A percentile compares a stretch with the other conserved stretches of the same genome.
Conservation (phyloP, 2,113 vertebrate genomes). For the Hypocryptadius cinnamomeus region DNA sequence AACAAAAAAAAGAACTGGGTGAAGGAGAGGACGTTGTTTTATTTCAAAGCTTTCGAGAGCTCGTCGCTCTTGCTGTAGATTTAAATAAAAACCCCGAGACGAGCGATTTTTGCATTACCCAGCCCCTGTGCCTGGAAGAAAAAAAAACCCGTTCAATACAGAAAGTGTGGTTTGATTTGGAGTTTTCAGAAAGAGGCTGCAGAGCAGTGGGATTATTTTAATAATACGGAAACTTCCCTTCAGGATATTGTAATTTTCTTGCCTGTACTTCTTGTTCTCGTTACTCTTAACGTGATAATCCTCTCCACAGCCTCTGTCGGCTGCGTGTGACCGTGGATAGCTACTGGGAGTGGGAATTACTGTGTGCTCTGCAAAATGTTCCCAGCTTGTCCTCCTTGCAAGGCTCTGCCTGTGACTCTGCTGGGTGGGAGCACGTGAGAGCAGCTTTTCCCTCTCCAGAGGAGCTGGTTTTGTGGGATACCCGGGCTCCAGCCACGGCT, state of each 20-base stretch:
- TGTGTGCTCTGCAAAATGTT: background rate
- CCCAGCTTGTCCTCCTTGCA: background rate
- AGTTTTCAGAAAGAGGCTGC: background rate
- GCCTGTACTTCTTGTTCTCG: slow-evolving; percentile 26
- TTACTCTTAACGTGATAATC: background rate
- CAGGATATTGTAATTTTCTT: slow-evolving; percentile 34
- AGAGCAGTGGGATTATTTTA: slow-evolving; percentile 18
- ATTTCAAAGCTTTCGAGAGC: background rate
- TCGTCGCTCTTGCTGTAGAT: background rate
- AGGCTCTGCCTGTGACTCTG: background rate
- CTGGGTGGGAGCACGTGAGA: background rate
- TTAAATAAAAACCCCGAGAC: background rate
- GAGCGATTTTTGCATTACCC: background rate
- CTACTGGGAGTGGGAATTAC: background rate
- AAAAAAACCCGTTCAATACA: background rate
- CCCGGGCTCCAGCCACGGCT: background rate
- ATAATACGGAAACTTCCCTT: slow-evolving; percentile 18
- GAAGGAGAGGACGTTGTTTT: background rate
- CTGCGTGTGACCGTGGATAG: background rate
- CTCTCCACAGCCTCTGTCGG: background rate
- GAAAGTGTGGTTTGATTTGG: background rate
- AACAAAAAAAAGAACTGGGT: background rate
- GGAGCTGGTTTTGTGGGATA: background rate
- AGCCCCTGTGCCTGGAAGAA: background rate
- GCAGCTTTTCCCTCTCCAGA: background rate